Evolutionary conservation across 1,140 invertebrate species (phyloP).

Genomic region (Marisa cornuarietis): DNA sequence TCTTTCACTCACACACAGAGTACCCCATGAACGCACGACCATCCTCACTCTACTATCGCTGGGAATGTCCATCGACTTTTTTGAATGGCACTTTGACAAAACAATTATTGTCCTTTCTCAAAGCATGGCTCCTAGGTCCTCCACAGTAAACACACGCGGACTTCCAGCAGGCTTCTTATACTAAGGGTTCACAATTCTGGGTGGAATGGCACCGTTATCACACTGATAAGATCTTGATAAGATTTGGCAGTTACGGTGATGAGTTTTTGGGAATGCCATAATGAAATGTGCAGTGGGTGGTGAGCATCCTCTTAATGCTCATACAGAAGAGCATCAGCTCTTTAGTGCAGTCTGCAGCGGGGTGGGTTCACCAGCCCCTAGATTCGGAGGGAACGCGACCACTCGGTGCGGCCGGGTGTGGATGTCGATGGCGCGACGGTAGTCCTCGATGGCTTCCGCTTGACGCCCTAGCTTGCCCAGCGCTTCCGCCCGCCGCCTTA

Average conservation of each 20-base stretch:
- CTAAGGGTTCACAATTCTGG: too few species aligned
- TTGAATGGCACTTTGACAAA: too few species aligned
- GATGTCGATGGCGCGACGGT: conserved; percentile 61
- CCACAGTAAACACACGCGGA: too few species aligned
- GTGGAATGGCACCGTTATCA: too few species aligned
- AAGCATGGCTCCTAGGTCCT: too few species aligned
- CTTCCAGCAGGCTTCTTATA: too few species aligned
- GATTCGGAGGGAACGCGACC: not conserved
- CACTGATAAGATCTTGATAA: too few species aligned
- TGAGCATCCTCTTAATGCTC: not conserved
- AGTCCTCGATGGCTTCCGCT: conserved; percentile 59
- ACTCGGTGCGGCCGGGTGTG: conserved; percentile 43
- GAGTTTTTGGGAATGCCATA: not conserved
- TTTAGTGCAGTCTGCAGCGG: not conserved
- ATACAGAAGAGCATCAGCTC: not conserved
- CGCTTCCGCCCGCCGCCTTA: conserved; percentile 63
- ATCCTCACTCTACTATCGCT: too few species aligned
- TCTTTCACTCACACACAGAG: too few species aligned
- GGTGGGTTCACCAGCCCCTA: not conserved
- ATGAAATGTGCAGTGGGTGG: not conserved
- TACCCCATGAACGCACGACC: too few species aligned
- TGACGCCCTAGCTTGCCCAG: conserved; percentile 58
- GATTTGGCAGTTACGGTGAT: not conserved
- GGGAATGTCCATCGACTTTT: too few species aligned
- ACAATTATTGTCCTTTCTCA: too few species aligned